These are phyloP conservation scores for Dasyurus viverrinus DNA, from an alignment of 2,113 vertebrate species.

Conservation along the genomic window DNA sequence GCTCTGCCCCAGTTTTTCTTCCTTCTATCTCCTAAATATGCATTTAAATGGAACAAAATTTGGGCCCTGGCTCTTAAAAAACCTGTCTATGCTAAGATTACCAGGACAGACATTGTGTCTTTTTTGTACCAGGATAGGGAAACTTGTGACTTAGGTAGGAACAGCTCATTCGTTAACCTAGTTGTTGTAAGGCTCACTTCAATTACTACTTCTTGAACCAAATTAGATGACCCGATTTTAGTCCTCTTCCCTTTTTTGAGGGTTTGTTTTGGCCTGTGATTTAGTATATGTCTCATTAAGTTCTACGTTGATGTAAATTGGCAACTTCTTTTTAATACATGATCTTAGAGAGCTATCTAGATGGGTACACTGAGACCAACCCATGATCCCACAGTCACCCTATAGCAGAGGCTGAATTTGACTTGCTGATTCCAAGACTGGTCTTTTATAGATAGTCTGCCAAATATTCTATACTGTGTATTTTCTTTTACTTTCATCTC, in stretches of 20 bases:
- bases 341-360: neutral
- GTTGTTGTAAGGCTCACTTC: neutral
- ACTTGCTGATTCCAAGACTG: slow-evolving; percentile 26
- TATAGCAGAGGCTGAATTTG: neutral
- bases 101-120: neutral
- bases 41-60: neutral
- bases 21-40: neutral
- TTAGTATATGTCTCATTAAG: neutral
- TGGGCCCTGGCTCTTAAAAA: neutral
- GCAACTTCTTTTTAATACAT: neutral
- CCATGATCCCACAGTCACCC: neutral
- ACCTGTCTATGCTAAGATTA: neutral
- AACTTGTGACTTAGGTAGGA: neutral
- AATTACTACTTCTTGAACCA: neutral
- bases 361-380: neutral
- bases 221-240: neutral
- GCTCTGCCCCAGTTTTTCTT: neutral
- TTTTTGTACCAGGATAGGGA: neutral
- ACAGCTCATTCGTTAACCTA: neutral
- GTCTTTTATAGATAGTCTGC: too few species aligned
- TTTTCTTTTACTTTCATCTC: neutral
- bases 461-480: neutral
- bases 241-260: neutral
- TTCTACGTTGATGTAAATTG: neutral
- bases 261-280: neutral